A percentile compares a stretch with the other conserved stretches of the same genome.
phyloP scores from a whole-genome alignment of 2,888 invertebrate genomes.

The Schizotus pectinicornis region DNA sequence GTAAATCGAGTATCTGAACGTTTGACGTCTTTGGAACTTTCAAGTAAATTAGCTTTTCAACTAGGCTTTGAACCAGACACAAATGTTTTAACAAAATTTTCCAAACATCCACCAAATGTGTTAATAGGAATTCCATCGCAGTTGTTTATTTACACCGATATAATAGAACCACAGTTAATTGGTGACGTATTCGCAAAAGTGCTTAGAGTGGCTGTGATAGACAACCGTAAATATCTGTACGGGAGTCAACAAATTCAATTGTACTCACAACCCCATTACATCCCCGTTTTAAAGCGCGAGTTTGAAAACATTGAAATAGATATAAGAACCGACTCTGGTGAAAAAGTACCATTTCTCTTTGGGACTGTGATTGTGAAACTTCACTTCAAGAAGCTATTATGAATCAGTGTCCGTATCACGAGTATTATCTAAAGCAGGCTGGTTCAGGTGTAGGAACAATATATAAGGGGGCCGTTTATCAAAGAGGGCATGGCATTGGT shows the following conservation, averaged over 20 bases:
- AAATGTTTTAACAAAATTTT: slow-evolving; percentile 12
- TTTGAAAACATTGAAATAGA: slow-evolving; percentile 25
- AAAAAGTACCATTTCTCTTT: slow-evolving; percentile 26
- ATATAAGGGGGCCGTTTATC: slow-evolving; percentile 5
- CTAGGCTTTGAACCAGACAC: slow-evolving; percentile 13
- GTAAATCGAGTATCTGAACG: too few species aligned
- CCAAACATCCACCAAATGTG: slow-evolving; percentile 13
- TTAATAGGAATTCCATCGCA: slow-evolving; percentile 35
- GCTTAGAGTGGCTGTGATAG: slow-evolving; percentile 37
- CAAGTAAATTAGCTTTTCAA: too few species aligned
- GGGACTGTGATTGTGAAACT: slow-evolving; percentile 20
- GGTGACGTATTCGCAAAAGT: slow-evolving; percentile 40
- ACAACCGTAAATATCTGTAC: slow-evolving; percentile 26
- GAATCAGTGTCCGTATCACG: slow-evolving; percentile 7
- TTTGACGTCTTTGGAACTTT: too few species aligned
- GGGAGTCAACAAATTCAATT: slow-evolving; percentile 18
- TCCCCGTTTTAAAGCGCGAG: slow-evolving; percentile 30
- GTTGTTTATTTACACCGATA: slow-evolving; percentile 27
- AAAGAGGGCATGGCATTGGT: slow-evolving; percentile 2
- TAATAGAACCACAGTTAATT: slow-evolving; percentile 37
- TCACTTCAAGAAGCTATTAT: slow-evolving; percentile 18
- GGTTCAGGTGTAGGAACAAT: slow-evolving; percentile 10
- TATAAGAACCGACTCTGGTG: slow-evolving; percentile 24
- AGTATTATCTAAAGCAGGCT: slow-evolving; percentile 17
- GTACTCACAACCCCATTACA: slow-evolving; percentile 29